Conservation (phyloP, 1,140 invertebrate genomes). For the Danaus plexippus region DNA sequence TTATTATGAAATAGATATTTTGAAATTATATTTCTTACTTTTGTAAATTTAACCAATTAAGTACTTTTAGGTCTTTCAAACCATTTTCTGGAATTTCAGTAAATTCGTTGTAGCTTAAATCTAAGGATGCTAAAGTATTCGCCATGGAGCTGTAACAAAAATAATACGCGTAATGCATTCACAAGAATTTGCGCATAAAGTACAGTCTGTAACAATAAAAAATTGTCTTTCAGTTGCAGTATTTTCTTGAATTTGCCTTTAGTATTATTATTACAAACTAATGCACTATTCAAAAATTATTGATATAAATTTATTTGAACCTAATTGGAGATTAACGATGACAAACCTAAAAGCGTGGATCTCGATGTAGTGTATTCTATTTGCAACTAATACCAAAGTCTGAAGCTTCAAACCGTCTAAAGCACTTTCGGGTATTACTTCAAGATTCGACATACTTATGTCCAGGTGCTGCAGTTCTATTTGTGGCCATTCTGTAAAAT, state of each 20-base stretch:
- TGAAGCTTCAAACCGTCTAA: constrained; percentile 57
- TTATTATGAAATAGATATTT: constrained; percentile 1
- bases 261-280: too few species aligned
- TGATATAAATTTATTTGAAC: constrained; percentile 2
- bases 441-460: constrained; percentile 64
- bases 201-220: too few species aligned
- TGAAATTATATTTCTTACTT: constrained; percentile 72
- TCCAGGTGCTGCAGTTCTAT: constrained; percentile 63
- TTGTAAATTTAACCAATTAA: constrained; percentile 83
- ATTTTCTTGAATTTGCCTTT: too few species aligned
- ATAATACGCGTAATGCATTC: constrained; percentile 9
- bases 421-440: constrained; percentile 61
- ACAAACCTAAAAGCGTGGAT: constrained; percentile 50
- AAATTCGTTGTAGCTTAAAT: constrained; percentile 80
- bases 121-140: constrained; percentile 76
- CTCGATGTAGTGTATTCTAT: constrained; percentile 62
- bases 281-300: too few species aligned
- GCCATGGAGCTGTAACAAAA: constrained; percentile 73
- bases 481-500: constrained; percentile 62
- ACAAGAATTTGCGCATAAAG: too few species aligned
- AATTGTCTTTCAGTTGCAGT: too few species aligned
- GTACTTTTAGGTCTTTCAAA: constrained; percentile 75
- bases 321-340: constrained; percentile 10
- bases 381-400: constrained; percentile 62
- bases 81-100: constrained; percentile 77